These are phyloP conservation scores for Diplogasteroides magnus DNA, from an alignment of 1,140 invertebrate species.

Conservation along the genomic window DNA sequence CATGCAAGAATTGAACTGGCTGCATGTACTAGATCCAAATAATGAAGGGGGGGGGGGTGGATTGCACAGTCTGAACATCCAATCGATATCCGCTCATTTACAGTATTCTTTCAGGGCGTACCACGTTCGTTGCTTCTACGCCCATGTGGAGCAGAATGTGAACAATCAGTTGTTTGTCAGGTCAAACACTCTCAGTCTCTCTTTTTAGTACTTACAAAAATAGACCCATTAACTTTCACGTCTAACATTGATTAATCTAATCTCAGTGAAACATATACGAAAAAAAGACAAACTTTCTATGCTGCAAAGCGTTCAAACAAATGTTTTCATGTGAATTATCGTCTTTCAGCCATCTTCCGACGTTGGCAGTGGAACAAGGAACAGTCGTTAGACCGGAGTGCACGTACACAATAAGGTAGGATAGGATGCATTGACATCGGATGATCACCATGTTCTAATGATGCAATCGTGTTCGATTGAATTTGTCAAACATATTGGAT, in stretches of 20 bases:
- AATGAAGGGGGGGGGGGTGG: no score
- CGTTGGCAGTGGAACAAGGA: not conserved
- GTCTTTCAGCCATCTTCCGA: not conserved
- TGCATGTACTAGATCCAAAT: no score
- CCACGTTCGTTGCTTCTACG: not conserved
- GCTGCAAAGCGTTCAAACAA: no score
- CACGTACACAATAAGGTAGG: not conserved
- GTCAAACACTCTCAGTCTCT: not conserved
- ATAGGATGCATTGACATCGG: not conserved
- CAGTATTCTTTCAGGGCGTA: not conserved
- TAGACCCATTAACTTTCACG: no score
- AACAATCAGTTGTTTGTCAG: not conserved
- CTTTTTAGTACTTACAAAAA: no score
- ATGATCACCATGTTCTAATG: not conserved
- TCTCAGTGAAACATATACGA: no score
- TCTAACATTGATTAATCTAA: no score
- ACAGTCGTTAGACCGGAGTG: not conserved
- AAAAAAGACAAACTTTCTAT: no score
- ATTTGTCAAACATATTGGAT: not conserved
- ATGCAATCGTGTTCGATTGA: not conserved
- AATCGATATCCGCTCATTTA: no score
- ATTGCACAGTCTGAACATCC: no score
- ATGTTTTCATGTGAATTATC: not conserved
- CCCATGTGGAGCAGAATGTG: not conserved
- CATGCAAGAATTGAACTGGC: no score